Conservation (phyloP, 2,113 vertebrate species). For the Halcyon senegalensis region DNA sequence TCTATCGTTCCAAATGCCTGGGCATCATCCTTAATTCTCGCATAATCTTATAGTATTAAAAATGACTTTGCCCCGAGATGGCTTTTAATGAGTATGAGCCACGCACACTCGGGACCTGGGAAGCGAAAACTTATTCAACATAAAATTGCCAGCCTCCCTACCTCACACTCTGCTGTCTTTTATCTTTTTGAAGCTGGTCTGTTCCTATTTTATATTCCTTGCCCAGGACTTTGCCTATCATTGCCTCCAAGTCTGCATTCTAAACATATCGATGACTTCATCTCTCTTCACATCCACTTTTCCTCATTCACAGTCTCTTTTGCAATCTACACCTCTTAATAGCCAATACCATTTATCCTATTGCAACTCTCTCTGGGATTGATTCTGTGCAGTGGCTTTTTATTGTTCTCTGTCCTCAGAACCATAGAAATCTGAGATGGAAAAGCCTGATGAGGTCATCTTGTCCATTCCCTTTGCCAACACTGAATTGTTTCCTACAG, state of each 20-base stretch:
- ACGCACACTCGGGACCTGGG: not conserved
- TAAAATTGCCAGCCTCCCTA: not conserved
- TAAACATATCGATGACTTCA: not conserved
- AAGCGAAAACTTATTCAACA: not conserved
- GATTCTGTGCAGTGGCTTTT: conserved; percentile 32
- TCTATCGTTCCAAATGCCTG: not conserved
- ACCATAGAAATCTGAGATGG: conserved; percentile 55
- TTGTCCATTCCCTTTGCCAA: conserved; percentile 46
- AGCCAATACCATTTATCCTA: not conserved
- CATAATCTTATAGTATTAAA: not conserved
- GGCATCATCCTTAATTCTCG: not conserved
- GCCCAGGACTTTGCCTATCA: not conserved
- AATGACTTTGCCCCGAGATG: not conserved
- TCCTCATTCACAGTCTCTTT: conserved; percentile 11
- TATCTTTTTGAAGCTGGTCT: not conserved
- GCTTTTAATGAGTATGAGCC: not conserved
- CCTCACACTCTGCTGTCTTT: not conserved
- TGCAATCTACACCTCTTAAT: not conserved
- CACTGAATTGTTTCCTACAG: conserved; percentile 43
- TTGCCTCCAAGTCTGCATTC: not conserved
- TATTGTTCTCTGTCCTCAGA: conserved; percentile 49
- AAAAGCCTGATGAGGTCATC: conserved; percentile 61
- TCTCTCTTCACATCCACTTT: not conserved
- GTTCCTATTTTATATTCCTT: not conserved
- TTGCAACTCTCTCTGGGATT: not conserved